Percentiles rank a stretch among this genome's conserved stretches.
These are phyloP conservation scores for Hippoglossus stenolepis DNA, from an alignment of 2,113 vertebrate genomes.

Conservation along the genomic window DNA sequence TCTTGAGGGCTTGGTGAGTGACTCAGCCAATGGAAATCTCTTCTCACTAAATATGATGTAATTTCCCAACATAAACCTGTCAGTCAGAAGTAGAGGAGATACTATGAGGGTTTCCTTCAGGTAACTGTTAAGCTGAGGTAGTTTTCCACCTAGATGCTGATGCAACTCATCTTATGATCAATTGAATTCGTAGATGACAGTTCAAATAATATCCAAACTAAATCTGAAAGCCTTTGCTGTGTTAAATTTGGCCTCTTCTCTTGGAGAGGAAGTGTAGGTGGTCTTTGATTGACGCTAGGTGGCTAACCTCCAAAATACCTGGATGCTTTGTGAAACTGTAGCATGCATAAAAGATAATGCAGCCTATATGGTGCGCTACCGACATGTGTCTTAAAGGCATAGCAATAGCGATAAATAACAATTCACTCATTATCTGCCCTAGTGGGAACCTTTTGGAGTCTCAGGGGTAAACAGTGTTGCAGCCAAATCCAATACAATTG, in stretches of 20 bases:
- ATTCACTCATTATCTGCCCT: too few relatives aligned
- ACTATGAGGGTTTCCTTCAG: conserved; percentile 20
- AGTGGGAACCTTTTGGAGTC: too few relatives aligned
- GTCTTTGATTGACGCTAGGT: neutral
- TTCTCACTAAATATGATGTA: neutral
- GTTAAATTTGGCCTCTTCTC: neutral
- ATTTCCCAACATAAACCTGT: conserved; percentile 13
- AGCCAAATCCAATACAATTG: too few relatives aligned
- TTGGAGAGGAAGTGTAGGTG: neutral
- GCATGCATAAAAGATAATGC: neutral
- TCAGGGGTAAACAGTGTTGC: too few relatives aligned
- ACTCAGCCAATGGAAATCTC: conserved; percentile 23
- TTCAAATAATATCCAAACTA: neutral
- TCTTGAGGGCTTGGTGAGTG: neutral
- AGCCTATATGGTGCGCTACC: too few relatives aligned
- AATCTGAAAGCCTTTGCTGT: neutral
- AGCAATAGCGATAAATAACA: too few relatives aligned
- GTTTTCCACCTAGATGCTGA: neutral
- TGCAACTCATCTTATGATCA: neutral
- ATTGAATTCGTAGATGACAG: neutral
- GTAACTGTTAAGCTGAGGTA: neutral
- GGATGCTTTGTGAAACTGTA: neutral
- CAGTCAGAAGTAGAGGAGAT: neutral
- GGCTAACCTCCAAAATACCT: neutral
- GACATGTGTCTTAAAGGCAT: neutral